Percentiles rank a stretch among this genome's conserved stretches.
Evolutionary conservation across 2,113 vertebrate species (phyloP).

Genomic region (Serilophus lunatus): DNA sequence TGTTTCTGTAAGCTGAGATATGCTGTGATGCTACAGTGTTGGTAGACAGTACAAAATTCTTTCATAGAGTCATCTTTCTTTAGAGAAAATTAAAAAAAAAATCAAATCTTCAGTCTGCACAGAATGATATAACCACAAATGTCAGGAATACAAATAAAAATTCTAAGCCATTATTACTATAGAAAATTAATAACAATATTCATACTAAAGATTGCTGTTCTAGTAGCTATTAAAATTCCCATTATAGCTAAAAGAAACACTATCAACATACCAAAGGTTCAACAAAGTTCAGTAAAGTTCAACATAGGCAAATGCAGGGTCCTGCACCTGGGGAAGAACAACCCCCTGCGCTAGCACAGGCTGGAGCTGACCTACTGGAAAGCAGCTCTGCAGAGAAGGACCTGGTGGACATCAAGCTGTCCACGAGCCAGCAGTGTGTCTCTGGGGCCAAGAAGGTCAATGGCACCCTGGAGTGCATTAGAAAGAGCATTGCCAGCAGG

Average conservation of each 20-base stretch:
- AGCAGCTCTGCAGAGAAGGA: background rate
- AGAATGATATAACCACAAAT: background rate
- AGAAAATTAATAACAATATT: background rate
- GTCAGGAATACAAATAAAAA: background rate
- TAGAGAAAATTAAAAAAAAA: background rate
- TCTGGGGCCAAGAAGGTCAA: fast-evolving
- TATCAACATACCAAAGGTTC: background rate
- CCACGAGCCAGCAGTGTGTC: background rate
- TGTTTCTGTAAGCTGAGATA: background rate
- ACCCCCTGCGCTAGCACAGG: fast-evolving
- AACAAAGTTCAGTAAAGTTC: background rate
- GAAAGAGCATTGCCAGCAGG: background rate
- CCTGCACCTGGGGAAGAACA: background rate
- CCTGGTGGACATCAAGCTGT: fast-evolving
- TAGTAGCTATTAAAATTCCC: background rate
- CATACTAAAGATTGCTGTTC: background rate
- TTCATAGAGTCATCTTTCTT: background rate
- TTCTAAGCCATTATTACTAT: background rate
- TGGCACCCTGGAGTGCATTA: too few relatives aligned
- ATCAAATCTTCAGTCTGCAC: background rate
- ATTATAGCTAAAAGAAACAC: background rate
- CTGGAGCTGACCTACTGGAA: fast-evolving
- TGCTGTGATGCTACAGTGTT: background rate
- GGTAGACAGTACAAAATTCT: background rate
- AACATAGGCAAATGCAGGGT: background rate